These are phyloP conservation scores for Synodontis membranacea DNA, from an alignment of 2,113 vertebrate species.

Conservation along the genomic window DNA sequence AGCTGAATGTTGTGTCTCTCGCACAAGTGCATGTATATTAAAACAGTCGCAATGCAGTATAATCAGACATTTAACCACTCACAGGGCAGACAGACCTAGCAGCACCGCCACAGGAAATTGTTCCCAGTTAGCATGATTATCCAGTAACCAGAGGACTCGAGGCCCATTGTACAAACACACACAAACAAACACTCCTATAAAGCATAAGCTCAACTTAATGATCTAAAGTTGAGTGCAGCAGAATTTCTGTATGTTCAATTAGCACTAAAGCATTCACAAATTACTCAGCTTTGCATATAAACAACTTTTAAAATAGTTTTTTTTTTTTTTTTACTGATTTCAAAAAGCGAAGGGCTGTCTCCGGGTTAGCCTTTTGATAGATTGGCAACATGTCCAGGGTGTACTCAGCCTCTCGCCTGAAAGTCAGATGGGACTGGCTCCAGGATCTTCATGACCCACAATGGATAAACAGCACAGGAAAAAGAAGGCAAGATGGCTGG, in stretches of 20 bases:
- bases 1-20: conserved; percentile 72
- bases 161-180: conserved; percentile 7
- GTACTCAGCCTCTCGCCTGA: no score
- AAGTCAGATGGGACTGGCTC: no score
- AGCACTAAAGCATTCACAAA: background rate
- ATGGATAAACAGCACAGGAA: no score
- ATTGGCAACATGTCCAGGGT: no score
- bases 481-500: no score
- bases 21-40: conserved; percentile 69
- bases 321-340: background rate
- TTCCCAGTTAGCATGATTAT: conserved; percentile 67
- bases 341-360: no score
- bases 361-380: no score
- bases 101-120: conserved; percentile 64
- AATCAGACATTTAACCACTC: conserved; percentile 71
- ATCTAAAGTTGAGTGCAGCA: background rate
- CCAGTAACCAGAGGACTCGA: conserved; percentile 26
- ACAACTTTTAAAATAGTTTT: background rate
- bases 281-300: background rate
- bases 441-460: no score
- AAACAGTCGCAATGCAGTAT: conserved; percentile 67
- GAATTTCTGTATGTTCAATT: background rate
- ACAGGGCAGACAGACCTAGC: conserved; percentile 58
- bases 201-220: background rate
- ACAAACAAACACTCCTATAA: background rate